A percentile compares a stretch with the other conserved stretches of the same genome.
Conservation (phyloP, 2,888 invertebrate genomes). For the Helleia helle region DNA sequence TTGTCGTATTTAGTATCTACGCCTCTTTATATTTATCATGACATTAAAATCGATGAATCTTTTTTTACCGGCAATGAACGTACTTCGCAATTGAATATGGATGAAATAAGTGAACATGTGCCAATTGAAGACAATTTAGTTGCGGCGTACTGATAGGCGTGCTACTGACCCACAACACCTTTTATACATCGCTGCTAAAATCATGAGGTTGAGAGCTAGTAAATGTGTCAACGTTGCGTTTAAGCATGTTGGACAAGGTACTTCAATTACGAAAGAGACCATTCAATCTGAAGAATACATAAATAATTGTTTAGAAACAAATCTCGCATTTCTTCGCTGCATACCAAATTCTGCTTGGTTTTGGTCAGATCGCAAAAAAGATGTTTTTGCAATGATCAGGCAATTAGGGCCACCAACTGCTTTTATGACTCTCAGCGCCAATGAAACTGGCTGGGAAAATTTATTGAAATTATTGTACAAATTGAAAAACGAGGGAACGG, state of each 20-base stretch:
- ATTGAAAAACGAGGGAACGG: no score
- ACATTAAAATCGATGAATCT: not conserved
- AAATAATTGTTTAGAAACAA: no score
- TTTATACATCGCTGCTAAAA: constrained; percentile 29
- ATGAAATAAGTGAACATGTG: not conserved
- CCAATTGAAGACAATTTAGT: not conserved
- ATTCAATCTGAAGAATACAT: no score
- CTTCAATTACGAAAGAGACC: constrained; percentile 26
- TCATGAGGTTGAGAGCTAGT: constrained; percentile 24
- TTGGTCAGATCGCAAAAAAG: no score
- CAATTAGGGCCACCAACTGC: no score
- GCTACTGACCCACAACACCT: constrained; percentile 30
- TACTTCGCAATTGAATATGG: not conserved
- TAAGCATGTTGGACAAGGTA: constrained; percentile 24
- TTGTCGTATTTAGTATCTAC: constrained; percentile 23
- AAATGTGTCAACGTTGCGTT: constrained; percentile 15
- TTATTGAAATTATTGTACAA: no score
- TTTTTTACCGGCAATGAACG: not conserved
- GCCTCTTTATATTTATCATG: constrained; percentile 18
- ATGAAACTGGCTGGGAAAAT: no score
- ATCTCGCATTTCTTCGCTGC: no score
- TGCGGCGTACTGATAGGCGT: constrained; percentile 27
- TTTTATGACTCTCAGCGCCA: no score
- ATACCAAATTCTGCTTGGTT: no score
- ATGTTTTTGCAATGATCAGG: no score